phyloP scores from a whole-genome alignment of 2,797 vertebrate genomes.

The Fistularia commersonii region DNA sequence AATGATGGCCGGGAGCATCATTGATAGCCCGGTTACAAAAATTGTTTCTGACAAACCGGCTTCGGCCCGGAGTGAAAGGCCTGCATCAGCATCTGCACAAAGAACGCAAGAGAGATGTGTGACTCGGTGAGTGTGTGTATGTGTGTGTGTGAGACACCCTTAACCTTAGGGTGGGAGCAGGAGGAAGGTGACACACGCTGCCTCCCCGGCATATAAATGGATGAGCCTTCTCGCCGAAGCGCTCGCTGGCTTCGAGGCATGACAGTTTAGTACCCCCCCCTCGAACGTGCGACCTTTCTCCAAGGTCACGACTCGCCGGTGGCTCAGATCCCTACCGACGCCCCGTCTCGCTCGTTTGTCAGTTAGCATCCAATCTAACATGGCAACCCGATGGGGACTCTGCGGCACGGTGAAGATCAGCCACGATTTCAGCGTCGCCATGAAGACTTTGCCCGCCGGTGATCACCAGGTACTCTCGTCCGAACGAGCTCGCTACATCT shows the following conservation, averaged over 20 bases:
- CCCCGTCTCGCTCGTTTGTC: constrained; percentile 34
- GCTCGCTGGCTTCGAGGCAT: constrained; percentile 28
- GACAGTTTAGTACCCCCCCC: constrained; percentile 39
- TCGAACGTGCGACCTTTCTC: constrained; percentile 33
- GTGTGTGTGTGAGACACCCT: constrained; percentile 26
- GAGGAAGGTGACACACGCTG: constrained; percentile 50
- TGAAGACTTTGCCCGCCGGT: constrained; percentile 67
- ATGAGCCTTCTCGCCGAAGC: constrained; percentile 22
- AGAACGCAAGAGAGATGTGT: too few relatives aligned
- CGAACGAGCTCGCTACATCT: constrained; percentile 10
- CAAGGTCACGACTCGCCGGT: constrained; percentile 54
- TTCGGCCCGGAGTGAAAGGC: constrained; percentile 30
- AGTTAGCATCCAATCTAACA: constrained; percentile 41
- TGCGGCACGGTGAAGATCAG: constrained; percentile 76
- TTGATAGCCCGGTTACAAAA: constrained; percentile 38
- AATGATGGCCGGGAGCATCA: constrained; percentile 24
- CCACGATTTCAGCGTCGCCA: constrained; percentile 73
- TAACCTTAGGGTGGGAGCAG: constrained; percentile 43
- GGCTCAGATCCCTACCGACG: constrained; percentile 35
- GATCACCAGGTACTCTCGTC: constrained; percentile 71
- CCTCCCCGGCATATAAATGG: constrained; percentile 63
- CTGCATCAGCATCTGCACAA: constrained; percentile 41
- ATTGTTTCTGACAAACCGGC: constrained; percentile 52
- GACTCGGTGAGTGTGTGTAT: too few relatives aligned
- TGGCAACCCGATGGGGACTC: constrained; percentile 77